Evolutionary conservation across 2,888 invertebrate genomes (phyloP), one percentile per base, ranked within the genome.

Genomic region (Neoascia interrupta): DNA sequence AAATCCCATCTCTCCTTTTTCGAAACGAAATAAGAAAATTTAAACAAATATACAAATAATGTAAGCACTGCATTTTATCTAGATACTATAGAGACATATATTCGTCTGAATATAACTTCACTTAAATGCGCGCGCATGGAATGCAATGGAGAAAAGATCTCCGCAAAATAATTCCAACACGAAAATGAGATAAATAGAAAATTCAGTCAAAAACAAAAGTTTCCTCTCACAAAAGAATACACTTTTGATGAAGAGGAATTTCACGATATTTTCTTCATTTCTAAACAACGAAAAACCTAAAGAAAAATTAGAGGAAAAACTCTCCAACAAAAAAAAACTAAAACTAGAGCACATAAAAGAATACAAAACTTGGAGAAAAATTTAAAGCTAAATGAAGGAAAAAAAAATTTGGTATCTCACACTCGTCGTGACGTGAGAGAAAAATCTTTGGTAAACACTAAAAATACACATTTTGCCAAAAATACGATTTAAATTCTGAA

Each of bases 401-500:
- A 26, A 45, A 53, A 16, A 41, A 4, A n/a, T n/a, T n/a, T n/a
- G n/a, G 37, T 13, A 53, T 43, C 56, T 58, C 56, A 47, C 58
- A 53, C 72, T 64, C 23, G n/a, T n/a, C n/a, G 45, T 64, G 70
- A 64, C 76, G 72, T 54, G 58, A 70, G 64, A 76, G 63, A 76
- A 76, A 70, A 76, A 72, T 76, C 64, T 26, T 51, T 56, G n/a
- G n/a, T n/a, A n/a, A n/a, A n/a, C 8, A 70, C 82, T 82, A 82
- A 82, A 82, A 82, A 82, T 82, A 82, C 63, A 72, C 60, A 60
- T 81, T 80, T 82, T 66, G 82, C 82, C 82, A 82, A 82, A 82
- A 82, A 82, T 82, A 82, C 81, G 58, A 81, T 81, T 41, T 47
- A 72, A 76, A 80, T 81, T 51, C 16, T 11, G 37, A 54, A 73